Percentiles rank a stretch among this genome's conserved stretches.
phyloP scores from a whole-genome alignment of 2,113 vertebrate species.

The Sterrhoptilus dennistouni region DNA sequence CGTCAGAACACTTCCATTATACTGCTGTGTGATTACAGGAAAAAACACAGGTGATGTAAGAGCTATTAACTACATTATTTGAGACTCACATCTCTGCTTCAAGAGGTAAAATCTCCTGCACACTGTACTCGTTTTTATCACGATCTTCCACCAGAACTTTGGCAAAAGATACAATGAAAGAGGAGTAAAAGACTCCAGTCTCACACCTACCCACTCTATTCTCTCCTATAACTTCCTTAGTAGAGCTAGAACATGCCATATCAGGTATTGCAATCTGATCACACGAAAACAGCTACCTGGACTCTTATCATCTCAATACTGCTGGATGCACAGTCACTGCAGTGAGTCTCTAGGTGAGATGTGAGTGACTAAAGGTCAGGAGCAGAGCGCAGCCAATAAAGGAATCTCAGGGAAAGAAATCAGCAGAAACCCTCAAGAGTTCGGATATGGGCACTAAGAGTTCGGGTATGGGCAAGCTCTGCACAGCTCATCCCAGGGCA shows the following conservation, averaged over 20 bases:
- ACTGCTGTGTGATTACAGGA: not conserved
- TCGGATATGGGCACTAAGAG: too few relatives aligned
- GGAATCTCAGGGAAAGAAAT: rapidly evolving
- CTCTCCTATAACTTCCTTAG: not conserved
- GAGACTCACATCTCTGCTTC: not conserved
- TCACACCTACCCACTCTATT: not conserved
- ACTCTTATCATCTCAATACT: not conserved
- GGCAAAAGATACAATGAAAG: not conserved
- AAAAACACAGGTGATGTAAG: not conserved
- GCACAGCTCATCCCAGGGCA: not conserved
- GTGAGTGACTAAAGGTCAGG: not conserved
- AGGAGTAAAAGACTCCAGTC: not conserved
- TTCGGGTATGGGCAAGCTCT: not conserved
- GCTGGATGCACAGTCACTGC: not conserved
- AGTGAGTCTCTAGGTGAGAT: not conserved
- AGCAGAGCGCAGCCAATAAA: rapidly evolving
- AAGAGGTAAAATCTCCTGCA: not conserved
- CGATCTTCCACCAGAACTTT: not conserved
- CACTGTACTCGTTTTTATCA: not conserved
- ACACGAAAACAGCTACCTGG: not conserved
- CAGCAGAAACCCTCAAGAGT: not conserved
- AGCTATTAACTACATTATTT: not conserved
- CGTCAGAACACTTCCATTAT: not conserved
- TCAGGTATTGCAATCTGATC: not conserved
- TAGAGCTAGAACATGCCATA: not conserved